phyloP scores from a whole-genome alignment of 2,888 invertebrate genomes.

The Dugesia japonica region DNA sequence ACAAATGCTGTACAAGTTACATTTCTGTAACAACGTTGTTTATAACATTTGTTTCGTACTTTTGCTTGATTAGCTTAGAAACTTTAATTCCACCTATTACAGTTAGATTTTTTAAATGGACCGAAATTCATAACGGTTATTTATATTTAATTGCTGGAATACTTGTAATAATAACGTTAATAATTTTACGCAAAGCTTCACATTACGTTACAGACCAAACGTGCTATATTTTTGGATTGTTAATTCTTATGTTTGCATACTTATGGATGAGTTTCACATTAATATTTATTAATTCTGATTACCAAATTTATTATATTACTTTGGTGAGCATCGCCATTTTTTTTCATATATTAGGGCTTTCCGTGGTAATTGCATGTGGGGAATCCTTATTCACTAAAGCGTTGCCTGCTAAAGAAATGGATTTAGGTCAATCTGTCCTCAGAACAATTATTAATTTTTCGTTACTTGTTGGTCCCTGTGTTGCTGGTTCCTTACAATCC shows the following conservation, averaged over 20 bases:
- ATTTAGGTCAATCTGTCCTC: conserved; percentile 27
- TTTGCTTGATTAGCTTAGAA: conserved; percentile 24
- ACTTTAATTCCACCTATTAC: conserved; percentile 6
- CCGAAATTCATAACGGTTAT: conserved; percentile 23
- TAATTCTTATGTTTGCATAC: conserved; percentile 1
- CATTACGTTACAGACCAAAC: neutral
- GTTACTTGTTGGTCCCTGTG: conserved; percentile 28
- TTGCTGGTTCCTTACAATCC: conserved; percentile 28
- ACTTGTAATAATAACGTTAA: neutral
- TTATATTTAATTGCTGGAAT: neutral
- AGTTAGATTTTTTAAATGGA: neutral
- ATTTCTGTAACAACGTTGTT: neutral
- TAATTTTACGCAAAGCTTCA: neutral
- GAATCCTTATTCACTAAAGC: conserved; percentile 34
- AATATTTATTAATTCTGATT: neutral
- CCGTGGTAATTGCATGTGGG: conserved; percentile 8
- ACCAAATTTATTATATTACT: neutral
- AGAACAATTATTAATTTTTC: conserved; percentile 28
- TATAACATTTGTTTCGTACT: conserved; percentile 13
- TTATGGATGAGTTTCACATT: conserved; percentile 20
- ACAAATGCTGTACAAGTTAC: neutral
- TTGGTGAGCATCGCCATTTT: neutral
- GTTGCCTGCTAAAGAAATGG: conserved; percentile 25
- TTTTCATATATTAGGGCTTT: conserved; percentile 17
- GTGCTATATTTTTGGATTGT: neutral